Percentiles rank a stretch among this genome's conserved stretches.
Conservation (phyloP, 2,113 vertebrate species). For the Taurulus bubalis region DNA sequence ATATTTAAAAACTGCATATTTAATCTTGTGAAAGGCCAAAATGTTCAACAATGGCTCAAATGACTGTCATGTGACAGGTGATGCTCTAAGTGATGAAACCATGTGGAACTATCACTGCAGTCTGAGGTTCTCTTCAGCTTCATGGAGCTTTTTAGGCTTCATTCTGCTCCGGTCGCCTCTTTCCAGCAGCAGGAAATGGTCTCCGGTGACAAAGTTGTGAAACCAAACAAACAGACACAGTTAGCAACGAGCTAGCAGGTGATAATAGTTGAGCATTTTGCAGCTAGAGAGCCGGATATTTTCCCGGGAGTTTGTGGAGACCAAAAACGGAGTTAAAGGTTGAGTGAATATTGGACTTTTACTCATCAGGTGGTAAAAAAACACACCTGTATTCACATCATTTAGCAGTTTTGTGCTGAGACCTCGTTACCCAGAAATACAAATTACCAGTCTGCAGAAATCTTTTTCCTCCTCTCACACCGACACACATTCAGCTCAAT, state of each 20-base stretch:
- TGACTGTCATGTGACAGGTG: background rate
- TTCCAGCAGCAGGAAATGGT: background rate
- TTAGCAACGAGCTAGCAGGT: background rate
- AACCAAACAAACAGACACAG: background rate
- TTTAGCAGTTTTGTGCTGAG: background rate
- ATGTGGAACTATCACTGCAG: background rate
- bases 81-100: background rate
- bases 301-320: background rate
- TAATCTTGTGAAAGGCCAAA: too few species aligned
- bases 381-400: background rate
- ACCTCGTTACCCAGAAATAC: conserved; percentile 14
- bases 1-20: too few species aligned
- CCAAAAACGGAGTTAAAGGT: background rate
- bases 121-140: background rate
- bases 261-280: background rate
- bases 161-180: background rate
- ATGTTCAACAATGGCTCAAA: background rate
- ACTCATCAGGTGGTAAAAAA: background rate
- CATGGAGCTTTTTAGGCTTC: too few species aligned
- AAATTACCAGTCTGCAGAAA: background rate
- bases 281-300: too few species aligned
- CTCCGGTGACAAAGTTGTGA: background rate
- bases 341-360: background rate
- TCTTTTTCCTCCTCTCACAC: background rate
- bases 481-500: background rate